Evolutionary conservation across 2,797 vertebrate genomes (phyloP), one percentile per base, ranked within the genome.

Genomic region (Acrossocheilus fasciatus): DNA sequence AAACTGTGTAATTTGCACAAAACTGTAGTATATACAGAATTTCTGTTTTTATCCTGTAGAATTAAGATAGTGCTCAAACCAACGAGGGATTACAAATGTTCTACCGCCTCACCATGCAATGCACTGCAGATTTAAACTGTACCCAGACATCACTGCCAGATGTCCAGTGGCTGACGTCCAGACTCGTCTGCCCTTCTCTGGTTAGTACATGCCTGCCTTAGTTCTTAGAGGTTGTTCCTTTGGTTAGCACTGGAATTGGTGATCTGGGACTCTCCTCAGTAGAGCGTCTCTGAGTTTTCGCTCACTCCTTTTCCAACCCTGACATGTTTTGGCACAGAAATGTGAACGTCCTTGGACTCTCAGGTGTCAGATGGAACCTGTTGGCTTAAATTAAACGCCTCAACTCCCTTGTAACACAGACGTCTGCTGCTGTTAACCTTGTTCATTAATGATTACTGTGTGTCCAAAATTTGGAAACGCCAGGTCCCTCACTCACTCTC

Each of bases 371-470:
- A 88, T 88, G 83, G 84, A 86, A 74, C 81, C 88, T 89, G 87
- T 87, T 88, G 88, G 81, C 84, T 87, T 83, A 83, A 82, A 89
- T 89, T 88, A 89, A 88, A 89, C 57, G 84, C 86, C 85, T 86
- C 81, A 78, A 85, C 52, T 86, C 75, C 84, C 81, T 39, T 76
- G 73, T n/a, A 88, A 69, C 86, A 86, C 81, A 82, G 87, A 83
- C 12, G 77, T 84, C 88, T 88, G 83, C 39, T 84, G 57, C 43
- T 80, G 86, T 89, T 83, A 86, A 83, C 77, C 80, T 73, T 73
- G 80, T 81, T 86, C 77, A 57, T 86, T 86, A 86, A 84, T 88
- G 84, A 86, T 62, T 30, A 30, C 34, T 72, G 75, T 41, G 39
- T 84, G 82, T 87, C 50, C 62, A 57, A 34, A 81, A 43, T n/a